Conservation (phyloP, 2,113 vertebrate species). For the Heterocephalus glaber region DNA sequence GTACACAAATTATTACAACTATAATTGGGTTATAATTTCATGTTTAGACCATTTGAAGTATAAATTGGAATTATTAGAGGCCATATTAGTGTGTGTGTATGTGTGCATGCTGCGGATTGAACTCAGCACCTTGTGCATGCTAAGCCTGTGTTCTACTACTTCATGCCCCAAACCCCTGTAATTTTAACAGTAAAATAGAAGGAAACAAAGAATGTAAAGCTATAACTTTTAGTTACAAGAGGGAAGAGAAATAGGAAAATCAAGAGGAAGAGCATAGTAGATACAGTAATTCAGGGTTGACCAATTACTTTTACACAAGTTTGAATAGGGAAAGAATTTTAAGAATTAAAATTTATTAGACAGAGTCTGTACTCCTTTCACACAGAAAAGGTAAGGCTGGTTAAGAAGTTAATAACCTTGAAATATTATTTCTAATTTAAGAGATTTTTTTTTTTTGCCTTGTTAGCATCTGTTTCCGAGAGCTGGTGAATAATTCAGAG, state of each 20-base stretch:
- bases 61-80: background rate
- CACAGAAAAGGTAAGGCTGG: background rate
- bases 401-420: conserved; percentile 56
- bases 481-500: conserved; percentile 28
- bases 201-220: background rate
- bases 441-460: background rate
- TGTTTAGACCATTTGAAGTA: conserved; percentile 39
- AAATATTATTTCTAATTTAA: background rate
- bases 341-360: conserved; percentile 55
- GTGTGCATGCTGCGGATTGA: background rate
- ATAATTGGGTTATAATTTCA: conserved; percentile 54
- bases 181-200: conserved; percentile 38
- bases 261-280: background rate
- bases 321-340: conserved; percentile 14
- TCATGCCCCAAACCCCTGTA: background rate
- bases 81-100: background rate
- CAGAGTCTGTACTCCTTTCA: background rate
- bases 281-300: conserved; percentile 5
- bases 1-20: conserved; percentile 28
- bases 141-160: background rate
- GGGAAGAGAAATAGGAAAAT: conserved; percentile 12
- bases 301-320: conserved; percentile 16
- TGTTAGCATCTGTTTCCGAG: conserved; percentile 37
- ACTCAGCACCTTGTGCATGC: background rate
- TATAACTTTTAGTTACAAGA: conserved; percentile 47